Conservation (phyloP, 1,140 invertebrate genomes). For the Manduca sexta region DNA sequence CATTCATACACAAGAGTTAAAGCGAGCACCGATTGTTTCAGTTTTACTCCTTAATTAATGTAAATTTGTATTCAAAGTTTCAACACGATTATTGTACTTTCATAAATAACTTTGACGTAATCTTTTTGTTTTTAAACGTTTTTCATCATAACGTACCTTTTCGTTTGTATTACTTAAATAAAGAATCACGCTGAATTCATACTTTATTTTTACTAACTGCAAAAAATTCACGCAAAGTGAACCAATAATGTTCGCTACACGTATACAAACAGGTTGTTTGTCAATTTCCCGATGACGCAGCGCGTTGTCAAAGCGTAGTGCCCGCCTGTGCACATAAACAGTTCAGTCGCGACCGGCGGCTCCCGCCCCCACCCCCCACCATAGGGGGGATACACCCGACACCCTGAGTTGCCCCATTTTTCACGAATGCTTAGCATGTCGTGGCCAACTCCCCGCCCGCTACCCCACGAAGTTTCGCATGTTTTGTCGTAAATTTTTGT, state of each 20-base stretch:
- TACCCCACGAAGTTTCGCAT: slow-evolving; percentile 31
- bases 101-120: too few species aligned
- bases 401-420: slow-evolving; percentile 35
- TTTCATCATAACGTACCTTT: too few species aligned
- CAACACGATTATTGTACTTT: too few species aligned
- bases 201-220: too few species aligned
- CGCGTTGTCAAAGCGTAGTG: slow-evolving; percentile 41
- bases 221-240: too few species aligned
- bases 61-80: slow-evolving; percentile 11
- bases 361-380: slow-evolving; percentile 15
- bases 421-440: slow-evolving; percentile 38
- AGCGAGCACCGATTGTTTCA: slow-evolving; percentile 23
- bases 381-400: slow-evolving; percentile 8
- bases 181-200: too few species aligned
- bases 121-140: too few species aligned
- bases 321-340: slow-evolving; percentile 54
- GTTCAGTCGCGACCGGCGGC: slow-evolving; percentile 24
- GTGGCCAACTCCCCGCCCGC: background rate
- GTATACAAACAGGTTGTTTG: slow-evolving; percentile 41
- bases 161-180: too few species aligned
- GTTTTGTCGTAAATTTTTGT: slow-evolving; percentile 39
- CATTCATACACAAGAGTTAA: slow-evolving; percentile 28
- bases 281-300: slow-evolving; percentile 57
- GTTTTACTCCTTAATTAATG: slow-evolving; percentile 21
- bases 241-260: slow-evolving; percentile 7